Evolutionary conservation across 2,113 vertebrate genomes (phyloP).

Genomic region (Benitochromis conjunctus): DNA sequence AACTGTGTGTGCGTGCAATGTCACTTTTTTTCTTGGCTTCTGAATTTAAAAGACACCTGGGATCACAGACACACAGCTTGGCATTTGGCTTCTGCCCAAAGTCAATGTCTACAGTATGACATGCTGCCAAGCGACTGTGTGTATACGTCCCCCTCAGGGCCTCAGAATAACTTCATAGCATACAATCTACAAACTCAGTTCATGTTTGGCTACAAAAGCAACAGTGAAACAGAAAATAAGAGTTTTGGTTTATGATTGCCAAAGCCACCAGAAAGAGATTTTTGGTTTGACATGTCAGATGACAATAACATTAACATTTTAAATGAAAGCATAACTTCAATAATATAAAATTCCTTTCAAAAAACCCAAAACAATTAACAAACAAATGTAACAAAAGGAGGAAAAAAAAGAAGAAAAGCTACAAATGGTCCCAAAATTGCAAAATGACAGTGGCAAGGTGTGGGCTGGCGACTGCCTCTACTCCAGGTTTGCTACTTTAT

Average conservation of each 20-base stretch:
- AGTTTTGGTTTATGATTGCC: slow-evolving; percentile 48
- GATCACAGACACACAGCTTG: neutral
- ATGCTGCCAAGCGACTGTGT: neutral
- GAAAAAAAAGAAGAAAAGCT: slow-evolving; percentile 1
- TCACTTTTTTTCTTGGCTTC: neutral
- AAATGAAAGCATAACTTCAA: slow-evolving; percentile 19
- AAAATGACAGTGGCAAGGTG: slow-evolving; percentile 18
- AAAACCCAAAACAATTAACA: neutral
- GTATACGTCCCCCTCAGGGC: neutral
- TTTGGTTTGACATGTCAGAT: slow-evolving; percentile 49
- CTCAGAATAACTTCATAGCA: neutral
- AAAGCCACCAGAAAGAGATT: neutral
- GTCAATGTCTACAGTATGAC: slow-evolving; percentile 5
- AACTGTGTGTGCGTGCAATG: neutral
- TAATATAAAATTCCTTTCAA: neutral
- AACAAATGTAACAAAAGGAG: neutral
- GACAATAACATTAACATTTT: slow-evolving; percentile 50
- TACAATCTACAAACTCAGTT: slow-evolving; percentile 4
- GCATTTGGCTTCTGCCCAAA: neutral
- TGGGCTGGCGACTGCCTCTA: slow-evolving; percentile 22
- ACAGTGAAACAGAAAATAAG: neutral
- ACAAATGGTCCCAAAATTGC: slow-evolving; percentile 69
- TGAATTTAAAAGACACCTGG: neutral
- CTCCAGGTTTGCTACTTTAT: slow-evolving; percentile 37
- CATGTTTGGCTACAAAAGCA: slow-evolving; percentile 22